Evolutionary conservation across 2,797 vertebrate species (phyloP).

Genomic region (Catostomus latipinnis): DNA sequence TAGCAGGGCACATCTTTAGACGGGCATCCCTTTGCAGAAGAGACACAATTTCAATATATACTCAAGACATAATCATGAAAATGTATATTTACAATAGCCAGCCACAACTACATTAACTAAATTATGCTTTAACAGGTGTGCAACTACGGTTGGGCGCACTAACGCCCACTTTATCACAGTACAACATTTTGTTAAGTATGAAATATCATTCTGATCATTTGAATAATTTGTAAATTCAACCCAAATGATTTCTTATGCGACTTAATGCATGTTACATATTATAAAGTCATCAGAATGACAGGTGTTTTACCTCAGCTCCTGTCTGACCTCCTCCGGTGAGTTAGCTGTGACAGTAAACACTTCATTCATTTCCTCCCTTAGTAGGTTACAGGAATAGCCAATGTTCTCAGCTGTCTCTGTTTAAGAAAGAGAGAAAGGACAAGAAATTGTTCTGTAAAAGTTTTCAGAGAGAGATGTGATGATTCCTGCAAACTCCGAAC

Average conservation of each 20-base stretch:
- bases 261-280: background rate
- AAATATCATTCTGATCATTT: no score
- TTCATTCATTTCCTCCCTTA: slow-evolving; percentile 90
- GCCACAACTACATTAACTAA: no score
- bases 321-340: slow-evolving; percentile 76
- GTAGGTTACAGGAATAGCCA: slow-evolving; percentile 91
- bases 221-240: background rate
- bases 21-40: slow-evolving; percentile 77
- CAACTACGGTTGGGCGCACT: no score
- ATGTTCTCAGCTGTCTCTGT: slow-evolving; percentile 96
- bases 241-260: background rate
- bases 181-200: no score
- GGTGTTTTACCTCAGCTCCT: slow-evolving; percentile 83
- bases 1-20: slow-evolving; percentile 82
- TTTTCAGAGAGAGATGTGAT: background rate
- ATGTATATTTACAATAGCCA: background rate
- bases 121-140: no score
- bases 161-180: no score
- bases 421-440: background rate
- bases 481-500: background rate
- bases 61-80: background rate
- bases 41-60: background rate
- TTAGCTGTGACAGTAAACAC: slow-evolving; percentile 83
- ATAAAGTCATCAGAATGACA: background rate
- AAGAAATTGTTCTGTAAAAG: background rate